Percentiles rank a stretch among this genome's conserved stretches.
Evolutionary conservation across 2,888 invertebrate genomes (phyloP).

Genomic region (Alitta virens): DNA sequence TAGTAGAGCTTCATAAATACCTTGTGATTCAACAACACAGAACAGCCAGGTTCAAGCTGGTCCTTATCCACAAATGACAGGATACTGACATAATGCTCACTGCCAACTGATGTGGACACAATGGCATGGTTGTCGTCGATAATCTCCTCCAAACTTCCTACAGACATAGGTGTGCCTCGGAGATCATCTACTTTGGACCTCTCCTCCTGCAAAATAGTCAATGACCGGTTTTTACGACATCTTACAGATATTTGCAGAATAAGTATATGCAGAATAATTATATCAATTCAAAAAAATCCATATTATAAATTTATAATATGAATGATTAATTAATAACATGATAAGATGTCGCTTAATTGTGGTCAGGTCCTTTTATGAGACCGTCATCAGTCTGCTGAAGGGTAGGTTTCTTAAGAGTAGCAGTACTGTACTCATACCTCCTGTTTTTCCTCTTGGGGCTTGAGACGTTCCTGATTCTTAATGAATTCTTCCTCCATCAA

Average conservation of each 20-base stretch:
- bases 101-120: constrained; percentile 97
- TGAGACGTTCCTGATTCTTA: constrained; percentile 93
- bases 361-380: no score
- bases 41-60: constrained; percentile 97
- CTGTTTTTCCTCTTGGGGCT: constrained; percentile 98
- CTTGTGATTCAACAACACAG: constrained; percentile 97
- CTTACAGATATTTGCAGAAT: no score
- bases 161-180: constrained; percentile 98
- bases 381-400: no score
- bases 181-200: constrained; percentile 97
- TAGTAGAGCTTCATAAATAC: constrained; percentile 60
- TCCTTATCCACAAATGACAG: constrained; percentile 99
- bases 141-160: constrained; percentile 98
- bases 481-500: constrained; percentile 99
- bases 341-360: no score
- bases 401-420: not conserved
- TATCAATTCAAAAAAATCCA: no score
- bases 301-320: no score
- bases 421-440: constrained; percentile 62
- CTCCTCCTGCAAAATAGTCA: constrained; percentile 68
- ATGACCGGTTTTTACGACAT: no score
- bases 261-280: no score
- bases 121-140: constrained; percentile 99
- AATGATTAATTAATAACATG: no score
- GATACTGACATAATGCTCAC: constrained; percentile 99